Evolutionary conservation across 2,797 vertebrate species (phyloP).

Genomic region (Typhlichthys subterraneus): DNA sequence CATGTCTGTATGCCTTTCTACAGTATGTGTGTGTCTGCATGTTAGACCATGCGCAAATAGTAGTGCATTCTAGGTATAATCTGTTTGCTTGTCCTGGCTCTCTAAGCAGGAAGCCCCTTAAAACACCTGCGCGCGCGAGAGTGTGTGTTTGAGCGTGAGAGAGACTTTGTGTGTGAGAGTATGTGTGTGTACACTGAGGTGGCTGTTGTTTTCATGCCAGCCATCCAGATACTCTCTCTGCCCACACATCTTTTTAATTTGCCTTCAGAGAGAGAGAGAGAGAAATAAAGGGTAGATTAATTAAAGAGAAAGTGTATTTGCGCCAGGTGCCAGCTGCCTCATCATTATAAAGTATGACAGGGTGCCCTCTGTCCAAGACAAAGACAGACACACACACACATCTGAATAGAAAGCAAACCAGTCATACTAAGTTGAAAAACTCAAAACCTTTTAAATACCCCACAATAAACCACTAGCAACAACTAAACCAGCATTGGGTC

Average conservation of each 20-base stretch:
- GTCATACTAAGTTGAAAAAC: too few relatives aligned
- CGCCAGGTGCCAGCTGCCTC: slow-evolving; percentile 69
- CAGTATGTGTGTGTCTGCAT: slow-evolving; percentile 10
- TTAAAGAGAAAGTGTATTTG: slow-evolving; percentile 7
- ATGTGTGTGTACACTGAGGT: slow-evolving; percentile 65
- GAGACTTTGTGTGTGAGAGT: slow-evolving; percentile 19
- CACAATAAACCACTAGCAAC: too few relatives aligned
- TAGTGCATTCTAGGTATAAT: slow-evolving; percentile 46
- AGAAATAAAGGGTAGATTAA: not conserved
- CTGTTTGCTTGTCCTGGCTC: slow-evolving; percentile 69
- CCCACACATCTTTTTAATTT: slow-evolving; percentile 65
- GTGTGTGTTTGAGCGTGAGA: slow-evolving; percentile 8
- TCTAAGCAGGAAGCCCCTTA: slow-evolving; percentile 54
- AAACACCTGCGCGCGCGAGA: slow-evolving; percentile 68
- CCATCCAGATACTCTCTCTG: slow-evolving; percentile 70
- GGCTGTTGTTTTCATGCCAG: slow-evolving; percentile 74
- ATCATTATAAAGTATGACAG: slow-evolving; percentile 59
- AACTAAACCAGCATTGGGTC: too few relatives aligned
- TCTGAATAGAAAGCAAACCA: too few relatives aligned
- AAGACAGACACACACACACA: not conserved
- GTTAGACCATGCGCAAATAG: slow-evolving; percentile 24
- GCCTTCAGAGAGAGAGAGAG: slow-evolving; percentile 22
- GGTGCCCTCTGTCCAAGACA: slow-evolving; percentile 27
- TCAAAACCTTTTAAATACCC: too few relatives aligned
- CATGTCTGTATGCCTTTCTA: slow-evolving; percentile 5